Evolutionary conservation across 2,113 vertebrate genomes (phyloP), one percentile per base, ranked within the genome.

Genomic region (Thomomys bottae): DNA sequence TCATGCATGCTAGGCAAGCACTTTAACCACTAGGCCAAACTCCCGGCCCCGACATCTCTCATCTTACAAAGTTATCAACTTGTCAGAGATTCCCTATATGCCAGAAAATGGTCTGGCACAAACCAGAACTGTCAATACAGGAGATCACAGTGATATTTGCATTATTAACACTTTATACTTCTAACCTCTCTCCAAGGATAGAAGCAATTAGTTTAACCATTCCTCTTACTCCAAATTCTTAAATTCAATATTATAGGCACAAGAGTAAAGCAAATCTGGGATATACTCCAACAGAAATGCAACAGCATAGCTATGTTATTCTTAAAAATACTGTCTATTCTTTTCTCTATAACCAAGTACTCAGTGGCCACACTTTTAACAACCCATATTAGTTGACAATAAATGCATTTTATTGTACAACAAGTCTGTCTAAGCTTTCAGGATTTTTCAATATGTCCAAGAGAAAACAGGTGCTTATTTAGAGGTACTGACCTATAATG

Each of bases 301-400:
- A 92, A 83, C 66, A 94, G 59, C 54, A 91, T 84, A 91, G 61
- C 76, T 88, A 87, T 84, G 49, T 90, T 82, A 68, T 85, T 96
- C 87, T 94, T n/a, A 95, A 94, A 95, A 97, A 94, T 93, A 93
- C 88, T 95, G 90, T 90, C 78, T 94, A 91, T 72, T 92, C 79
- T 90, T 94, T 83, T 75, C 92, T 90, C 45, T 92, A 85, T 76
- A 94, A 89, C 68, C 83, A 93, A 84, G 83, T n/a, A 36, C 45
- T 93, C 63, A 77, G 75, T 92, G 93, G 76, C 76, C 83, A 93
- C 17, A 88, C 38, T 94, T 90, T 93, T 72, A 93, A 90, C 68
- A 95, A 63, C 70, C 79, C 78, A 45, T 36, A 70, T 89, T 93
- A 88, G 91, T 80, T 91, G 64, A 93, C 57, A 93, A 81, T 92